Percentiles rank a stretch among this genome's conserved stretches.
phyloP scores from a whole-genome alignment of 2,113 vertebrate species.

The Gobio gobio region DNA sequence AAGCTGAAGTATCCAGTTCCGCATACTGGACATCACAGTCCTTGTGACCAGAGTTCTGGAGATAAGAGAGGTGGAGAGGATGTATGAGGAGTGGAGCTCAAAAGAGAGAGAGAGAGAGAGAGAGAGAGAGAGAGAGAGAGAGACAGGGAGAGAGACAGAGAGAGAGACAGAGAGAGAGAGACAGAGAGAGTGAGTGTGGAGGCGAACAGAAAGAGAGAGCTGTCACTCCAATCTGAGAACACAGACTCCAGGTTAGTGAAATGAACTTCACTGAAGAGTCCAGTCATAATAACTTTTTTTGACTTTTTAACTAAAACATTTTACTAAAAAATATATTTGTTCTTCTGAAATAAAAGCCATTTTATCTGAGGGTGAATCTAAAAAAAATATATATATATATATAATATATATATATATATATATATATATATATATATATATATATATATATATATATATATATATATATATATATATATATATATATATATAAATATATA shows the following conservation, averaged over 20 bases:
- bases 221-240: background rate
- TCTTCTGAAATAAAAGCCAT: background rate
- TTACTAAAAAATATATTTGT: too few relatives aligned
- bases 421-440: too few relatives aligned
- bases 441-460: too few relatives aligned
- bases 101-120: conserved; percentile 44
- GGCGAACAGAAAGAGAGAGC: background rate
- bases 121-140: conserved; percentile 38
- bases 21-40: conserved; percentile 90
- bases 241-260: background rate
- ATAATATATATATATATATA: too few relatives aligned
- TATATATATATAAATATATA: too few relatives aligned
- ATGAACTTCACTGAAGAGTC: conserved; percentile 3
- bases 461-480: too few relatives aligned
- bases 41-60: conserved; percentile 87
- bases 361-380: background rate
- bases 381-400: too few relatives aligned
- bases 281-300: background rate
- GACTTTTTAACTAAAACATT: background rate
- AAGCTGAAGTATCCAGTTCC: conserved; percentile 91
- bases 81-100: conserved; percentile 62
- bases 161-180: conserved; percentile 47
- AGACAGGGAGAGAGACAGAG: background rate
- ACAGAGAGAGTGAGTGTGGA: conserved; percentile 39
- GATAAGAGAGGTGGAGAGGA: conserved; percentile 82